Percentiles rank a stretch among this genome's conserved stretches.
Evolutionary conservation across 2,888 invertebrate genomes (phyloP).

Genomic region (Chorisops tibialis): DNA sequence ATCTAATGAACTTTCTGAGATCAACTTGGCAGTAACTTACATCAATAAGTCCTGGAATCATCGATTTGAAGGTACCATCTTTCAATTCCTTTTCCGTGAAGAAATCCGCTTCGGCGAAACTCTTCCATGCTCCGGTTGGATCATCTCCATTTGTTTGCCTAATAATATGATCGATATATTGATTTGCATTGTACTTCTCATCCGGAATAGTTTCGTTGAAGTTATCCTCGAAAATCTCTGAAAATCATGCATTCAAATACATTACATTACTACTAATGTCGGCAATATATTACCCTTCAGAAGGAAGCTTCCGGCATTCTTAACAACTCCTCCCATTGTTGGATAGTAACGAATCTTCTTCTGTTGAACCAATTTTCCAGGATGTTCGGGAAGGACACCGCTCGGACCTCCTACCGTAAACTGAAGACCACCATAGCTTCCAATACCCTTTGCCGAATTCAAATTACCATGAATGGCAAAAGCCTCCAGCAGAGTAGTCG

Average conservation of each 20-base stretch:
- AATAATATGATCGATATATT: constrained; percentile 45
- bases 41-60: constrained; percentile 55
- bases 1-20: not conserved
- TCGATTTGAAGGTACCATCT: constrained; percentile 50
- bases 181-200: constrained; percentile 38
- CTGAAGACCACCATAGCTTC: constrained; percentile 45
- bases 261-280: constrained; percentile 38
- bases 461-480: constrained; percentile 45
- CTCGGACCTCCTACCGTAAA: constrained; percentile 49
- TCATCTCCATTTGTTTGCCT: constrained; percentile 46
- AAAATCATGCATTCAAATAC: not conserved
- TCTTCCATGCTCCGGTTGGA: constrained; percentile 43
- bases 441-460: constrained; percentile 38
- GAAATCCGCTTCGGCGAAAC: constrained; percentile 44
- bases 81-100: constrained; percentile 43
- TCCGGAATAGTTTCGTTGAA: constrained; percentile 47
- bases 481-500: constrained; percentile 47
- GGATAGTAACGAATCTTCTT: constrained; percentile 48
- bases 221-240: constrained; percentile 44
- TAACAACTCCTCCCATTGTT: constrained; percentile 53
- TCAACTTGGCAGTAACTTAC: constrained; percentile 41
- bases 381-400: constrained; percentile 46
- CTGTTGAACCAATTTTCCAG: constrained; percentile 42
- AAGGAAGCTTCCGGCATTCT: constrained; percentile 53
- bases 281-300: constrained; percentile 44